Evolutionary conservation across 2,888 invertebrate genomes (phyloP).

Genomic region (Harmothoe impar): DNA sequence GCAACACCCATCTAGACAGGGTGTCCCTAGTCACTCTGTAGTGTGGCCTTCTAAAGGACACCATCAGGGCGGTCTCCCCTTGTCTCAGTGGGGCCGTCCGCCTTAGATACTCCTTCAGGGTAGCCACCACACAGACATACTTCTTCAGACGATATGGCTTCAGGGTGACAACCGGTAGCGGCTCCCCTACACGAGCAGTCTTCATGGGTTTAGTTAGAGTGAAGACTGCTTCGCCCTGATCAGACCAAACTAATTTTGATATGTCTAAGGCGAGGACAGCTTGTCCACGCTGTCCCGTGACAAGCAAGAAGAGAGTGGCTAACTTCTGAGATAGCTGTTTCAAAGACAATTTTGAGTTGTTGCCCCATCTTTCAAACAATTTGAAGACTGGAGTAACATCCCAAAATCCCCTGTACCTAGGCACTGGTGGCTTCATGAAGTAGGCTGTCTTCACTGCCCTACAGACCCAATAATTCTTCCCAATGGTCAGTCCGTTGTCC

Average conservation of each 20-base stretch:
- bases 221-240: neutral
- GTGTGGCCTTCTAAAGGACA: neutral
- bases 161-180: neutral
- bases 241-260: neutral
- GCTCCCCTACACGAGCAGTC: neutral
- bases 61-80: neutral
- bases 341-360: neutral
- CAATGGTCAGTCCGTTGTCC: neutral
- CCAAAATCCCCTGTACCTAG: neutral
- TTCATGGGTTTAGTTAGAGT: neutral
- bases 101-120: neutral
- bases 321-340: neutral
- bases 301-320: neutral
- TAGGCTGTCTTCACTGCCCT: neutral
- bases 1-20: neutral
- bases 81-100: neutral
- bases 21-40: neutral
- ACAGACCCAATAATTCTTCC: neutral
- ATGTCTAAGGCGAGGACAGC: neutral
- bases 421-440: neutral
- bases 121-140: neutral
- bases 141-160: neutral
- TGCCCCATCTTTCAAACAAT: neutral
- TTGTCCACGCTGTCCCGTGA: neutral
- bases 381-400: too few species aligned